These are phyloP conservation scores for Adelosebastes latens DNA, from an alignment of 2,797 vertebrate species.

Conservation along the genomic window DNA sequence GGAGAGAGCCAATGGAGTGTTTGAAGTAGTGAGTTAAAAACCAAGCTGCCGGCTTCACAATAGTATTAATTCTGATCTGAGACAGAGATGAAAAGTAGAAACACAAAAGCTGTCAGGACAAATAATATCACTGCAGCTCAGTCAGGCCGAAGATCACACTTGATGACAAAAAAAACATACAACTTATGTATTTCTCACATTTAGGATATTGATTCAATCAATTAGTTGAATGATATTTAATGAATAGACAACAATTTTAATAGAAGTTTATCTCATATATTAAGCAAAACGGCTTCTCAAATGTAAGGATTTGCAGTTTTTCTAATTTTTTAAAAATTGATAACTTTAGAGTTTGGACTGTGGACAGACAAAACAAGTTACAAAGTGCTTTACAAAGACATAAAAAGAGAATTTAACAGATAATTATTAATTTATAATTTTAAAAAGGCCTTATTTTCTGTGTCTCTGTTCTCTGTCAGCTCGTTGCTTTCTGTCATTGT, in stretches of 20 bases:
- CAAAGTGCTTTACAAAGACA: background rate
- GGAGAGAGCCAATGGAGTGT: slow-evolving; percentile 56
- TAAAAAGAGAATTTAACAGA: background rate
- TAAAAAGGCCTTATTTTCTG: rapidly evolving
- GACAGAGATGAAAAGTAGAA: slow-evolving; percentile 49
- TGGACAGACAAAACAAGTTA: background rate
- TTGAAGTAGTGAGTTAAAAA: slow-evolving; percentile 64
- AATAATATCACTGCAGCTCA: slow-evolving; percentile 39
- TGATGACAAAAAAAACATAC: background rate
- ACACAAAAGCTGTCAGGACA: slow-evolving; percentile 59
- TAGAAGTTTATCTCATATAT: background rate
- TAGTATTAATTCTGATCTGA: slow-evolving; percentile 58
- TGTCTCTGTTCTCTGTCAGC: no score
- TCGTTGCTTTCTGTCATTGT: no score
- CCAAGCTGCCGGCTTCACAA: slow-evolving; percentile 53
- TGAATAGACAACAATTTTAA: background rate
- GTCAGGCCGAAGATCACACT: slow-evolving; percentile 34
- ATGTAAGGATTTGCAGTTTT: background rate
- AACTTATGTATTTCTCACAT: background rate
- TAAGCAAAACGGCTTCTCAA: background rate
- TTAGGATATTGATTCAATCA: background rate
- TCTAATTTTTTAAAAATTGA: background rate
- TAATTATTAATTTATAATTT: background rate
- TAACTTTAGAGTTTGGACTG: background rate
- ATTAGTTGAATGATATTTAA: background rate